Evolutionary conservation across 2,113 vertebrate species (phyloP), one percentile per base, ranked within the genome.

Genomic region (Andinoacara biseriatus): DNA sequence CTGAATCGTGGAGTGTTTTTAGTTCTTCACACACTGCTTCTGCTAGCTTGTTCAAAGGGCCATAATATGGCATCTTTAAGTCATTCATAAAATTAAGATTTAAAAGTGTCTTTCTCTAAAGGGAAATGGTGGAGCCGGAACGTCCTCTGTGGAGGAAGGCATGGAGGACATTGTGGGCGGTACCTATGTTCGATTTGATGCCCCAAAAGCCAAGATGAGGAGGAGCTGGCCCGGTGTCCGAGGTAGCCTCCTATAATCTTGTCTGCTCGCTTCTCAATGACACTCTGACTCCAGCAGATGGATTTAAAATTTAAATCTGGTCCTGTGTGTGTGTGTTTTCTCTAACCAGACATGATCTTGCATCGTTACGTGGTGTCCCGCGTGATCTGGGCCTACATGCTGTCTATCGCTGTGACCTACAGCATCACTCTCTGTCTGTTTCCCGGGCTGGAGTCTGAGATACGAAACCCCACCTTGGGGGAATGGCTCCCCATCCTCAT

Each of bases 401-500:
- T 99, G 20, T 98, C 98, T 59, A 99, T 99, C 0, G 97, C 97
- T 0, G 96, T 99, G 82, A 98, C 98, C 83, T 99, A 99, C 95
- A 98, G 98, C 95, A 98, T 99, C 96, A 99, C 98, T 0, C 95
- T 99, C 89, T 99, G 98, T 93, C 96, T 99, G 80, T 99, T 99
- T 46, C 98, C 98, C 0, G 98, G 98, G 5, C 95, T 99, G 86
- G 97, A 98, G 94, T 99, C 98, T 0, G 98, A 99, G 94, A 99
- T 99, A 89, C 95, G 96, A 38, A 98, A 99, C 92, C 92, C 85
- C 43, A 95, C 94, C 0, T 93, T 99, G 35, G 98, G 97, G 22
- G 98, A 99, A 56, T 99, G 98, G 98, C 96, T 99, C 52, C 98
- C 98, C 83, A 99, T 99, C 85, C 97, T 99, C 84, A 97, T 99